Conservation (phyloP, 2,888 invertebrate species). For the Campoletis raptor region DNA sequence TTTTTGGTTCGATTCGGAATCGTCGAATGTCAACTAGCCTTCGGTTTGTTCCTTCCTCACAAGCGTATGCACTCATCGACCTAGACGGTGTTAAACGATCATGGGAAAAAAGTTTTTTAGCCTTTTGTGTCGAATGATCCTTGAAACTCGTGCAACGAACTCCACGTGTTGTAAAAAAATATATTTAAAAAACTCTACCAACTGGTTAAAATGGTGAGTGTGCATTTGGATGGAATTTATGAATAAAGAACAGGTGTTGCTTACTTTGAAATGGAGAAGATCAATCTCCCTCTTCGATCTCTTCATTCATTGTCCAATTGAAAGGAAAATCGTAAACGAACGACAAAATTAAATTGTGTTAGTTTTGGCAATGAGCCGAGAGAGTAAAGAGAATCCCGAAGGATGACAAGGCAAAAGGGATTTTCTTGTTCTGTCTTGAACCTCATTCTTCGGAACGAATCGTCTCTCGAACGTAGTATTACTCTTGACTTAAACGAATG, state of each 20-base stretch:
- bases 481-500: background rate
- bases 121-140: conserved; percentile 7
- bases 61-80: conserved; percentile 34
- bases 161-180: background rate
- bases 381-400: conserved; percentile 4
- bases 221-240: background rate
- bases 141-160: conserved; percentile 50
- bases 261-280: background rate
- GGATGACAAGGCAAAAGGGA: background rate
- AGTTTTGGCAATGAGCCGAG: conserved; percentile 8
- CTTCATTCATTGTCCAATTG: conserved; percentile 7
- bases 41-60: conserved; percentile 41
- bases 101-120: conserved; percentile 17
- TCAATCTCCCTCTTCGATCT: conserved; percentile 7
- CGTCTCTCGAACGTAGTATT: conserved; percentile 4
- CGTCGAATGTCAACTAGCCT: conserved; percentile 58
- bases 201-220: background rate
- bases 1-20: conserved; percentile 55
- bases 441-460: conserved; percentile 30
- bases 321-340: conserved; percentile 11
- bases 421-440: background rate
- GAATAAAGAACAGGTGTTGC: background rate
- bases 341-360: background rate
- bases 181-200: background rate
- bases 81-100: conserved; percentile 15